Base-by-base conservation (phyloP, 2,888 invertebrate genomes). In the Anarsia innoxiella region DNA sequence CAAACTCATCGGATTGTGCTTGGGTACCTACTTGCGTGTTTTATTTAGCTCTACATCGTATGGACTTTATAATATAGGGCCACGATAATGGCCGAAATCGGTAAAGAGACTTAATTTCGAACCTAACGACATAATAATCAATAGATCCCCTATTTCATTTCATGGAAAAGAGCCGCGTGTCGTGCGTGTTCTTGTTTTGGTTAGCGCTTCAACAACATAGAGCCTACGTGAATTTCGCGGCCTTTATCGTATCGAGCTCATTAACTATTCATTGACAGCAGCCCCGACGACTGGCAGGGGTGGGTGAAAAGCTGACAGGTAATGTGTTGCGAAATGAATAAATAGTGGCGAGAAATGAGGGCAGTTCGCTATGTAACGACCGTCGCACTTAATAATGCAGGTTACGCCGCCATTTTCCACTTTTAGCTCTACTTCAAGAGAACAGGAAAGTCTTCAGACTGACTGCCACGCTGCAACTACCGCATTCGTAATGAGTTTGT, bases 241-340 rank as follows among this genome's bases (percentile, higher is more conserved):
- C 82, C 79, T 83, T 84, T 79, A 73, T 75, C 71, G 71, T 66
- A 68, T 61, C 60, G 54, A 53, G 53, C 65, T 74, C 71, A 77
- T 84, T 73, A 84, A 66, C 42, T 62, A 82, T 83, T 77, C 78
- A 83, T 77, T 59, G 74, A 62, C 56, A 63, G 70, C 71, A 66
- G 70, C 69, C 68, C n/a, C 66, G 74, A 68, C 65, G 66, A 67
- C 57, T 63, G 67, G 56, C 63, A 56, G 48, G 65, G 67, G 62
- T 65, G 72, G 78, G 74, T 71, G 75, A 71, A 71, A 72, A 76
- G 70, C 76, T 66, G 76, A 65, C 77, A 67, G 71, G 69, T 71
- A 63, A 75, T 78, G 77, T 79, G 75, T 84, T 82, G 83, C 83
- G 67, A 83, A 84, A 83, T 82, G 79, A 76, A 83, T 84, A 84